Evolutionary conservation across 1,140 invertebrate species (phyloP).

Genomic region (Hirudo medicinalis): DNA sequence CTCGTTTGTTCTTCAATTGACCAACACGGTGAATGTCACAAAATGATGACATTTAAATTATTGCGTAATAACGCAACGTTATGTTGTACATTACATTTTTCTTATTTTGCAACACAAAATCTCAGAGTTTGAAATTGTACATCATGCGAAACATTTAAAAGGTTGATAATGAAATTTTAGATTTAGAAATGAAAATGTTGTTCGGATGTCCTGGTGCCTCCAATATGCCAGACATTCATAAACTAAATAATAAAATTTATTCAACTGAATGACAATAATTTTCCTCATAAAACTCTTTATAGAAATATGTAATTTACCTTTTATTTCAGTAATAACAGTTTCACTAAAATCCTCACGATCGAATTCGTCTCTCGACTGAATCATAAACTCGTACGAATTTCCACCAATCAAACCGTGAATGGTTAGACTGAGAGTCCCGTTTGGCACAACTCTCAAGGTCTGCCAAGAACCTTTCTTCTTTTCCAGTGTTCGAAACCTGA

Average conservation of each 20-base stretch:
- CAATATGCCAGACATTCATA: neutral
- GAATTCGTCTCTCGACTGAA: constrained; percentile 78
- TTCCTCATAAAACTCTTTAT: too few relatives aligned
- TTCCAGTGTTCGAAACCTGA: too few relatives aligned
- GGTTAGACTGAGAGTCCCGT: constrained; percentile 73
- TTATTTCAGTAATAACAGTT: constrained; percentile 70
- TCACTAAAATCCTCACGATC: constrained; percentile 90
- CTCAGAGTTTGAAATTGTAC: too few relatives aligned
- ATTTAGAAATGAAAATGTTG: neutral
- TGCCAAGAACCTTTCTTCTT: constrained; percentile 26
- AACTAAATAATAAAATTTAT: neutral
- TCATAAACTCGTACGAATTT: constrained; percentile 88
- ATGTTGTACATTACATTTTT: too few relatives aligned
- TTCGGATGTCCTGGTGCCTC: neutral
- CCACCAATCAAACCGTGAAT: constrained; percentile 76
- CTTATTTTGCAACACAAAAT: too few relatives aligned
- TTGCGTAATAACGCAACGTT: too few relatives aligned
- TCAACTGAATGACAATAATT: neutral
- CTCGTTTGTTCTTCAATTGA: too few relatives aligned
- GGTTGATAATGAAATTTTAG: too few relatives aligned
- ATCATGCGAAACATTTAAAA: too few relatives aligned
- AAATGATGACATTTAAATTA: too few relatives aligned
- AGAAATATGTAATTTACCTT: constrained; percentile 55
- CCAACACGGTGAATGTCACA: too few relatives aligned
- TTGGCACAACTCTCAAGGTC: constrained; percentile 36